Percentiles rank a stretch among this genome's conserved stretches.
phyloP scores from a whole-genome alignment of 2,113 vertebrate species.

The Riparia riparia region DNA sequence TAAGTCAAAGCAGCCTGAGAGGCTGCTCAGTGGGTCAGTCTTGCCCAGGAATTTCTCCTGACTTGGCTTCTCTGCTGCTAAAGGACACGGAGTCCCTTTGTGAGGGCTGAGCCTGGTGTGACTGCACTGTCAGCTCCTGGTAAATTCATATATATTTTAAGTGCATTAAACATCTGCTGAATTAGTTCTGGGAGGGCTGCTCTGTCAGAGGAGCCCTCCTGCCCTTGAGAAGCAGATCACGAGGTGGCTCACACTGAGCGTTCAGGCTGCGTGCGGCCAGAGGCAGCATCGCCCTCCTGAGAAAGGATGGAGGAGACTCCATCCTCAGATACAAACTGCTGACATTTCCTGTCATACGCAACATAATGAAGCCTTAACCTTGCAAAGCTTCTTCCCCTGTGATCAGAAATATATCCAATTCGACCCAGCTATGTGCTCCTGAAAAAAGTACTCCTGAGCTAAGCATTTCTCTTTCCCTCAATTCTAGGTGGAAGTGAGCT shows the following conservation, averaged over 20 bases:
- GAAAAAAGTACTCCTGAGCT: neutral
- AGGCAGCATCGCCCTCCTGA: neutral
- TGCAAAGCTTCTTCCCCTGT: neutral
- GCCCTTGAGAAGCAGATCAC: slow-evolving; percentile 44
- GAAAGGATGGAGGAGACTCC: neutral
- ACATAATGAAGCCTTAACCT: neutral
- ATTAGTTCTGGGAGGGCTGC: slow-evolving; percentile 39
- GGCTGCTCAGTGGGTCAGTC: neutral
- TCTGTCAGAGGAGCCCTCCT: neutral
- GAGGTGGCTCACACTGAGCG: neutral
- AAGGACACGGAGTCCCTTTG: neutral
- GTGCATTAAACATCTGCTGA: slow-evolving; percentile 49
- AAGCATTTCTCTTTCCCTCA: neutral
- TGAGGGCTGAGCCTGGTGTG: neutral
- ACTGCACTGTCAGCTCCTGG: slow-evolving; percentile 40
- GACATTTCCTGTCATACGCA: neutral
- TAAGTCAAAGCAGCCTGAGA: neutral
- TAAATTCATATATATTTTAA: slow-evolving; percentile 46
- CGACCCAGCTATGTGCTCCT: neutral
- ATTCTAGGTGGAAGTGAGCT: neutral
- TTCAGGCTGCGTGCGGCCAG: neutral
- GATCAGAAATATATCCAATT: neutral
- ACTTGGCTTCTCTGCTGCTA: neutral
- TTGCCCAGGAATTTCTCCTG: slow-evolving; percentile 32
- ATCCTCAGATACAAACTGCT: neutral